Percentiles rank a stretch among this genome's conserved stretches.
phyloP scores from a whole-genome alignment of 2,888 invertebrate genomes.

The Aleiodes leptofemur region DNA sequence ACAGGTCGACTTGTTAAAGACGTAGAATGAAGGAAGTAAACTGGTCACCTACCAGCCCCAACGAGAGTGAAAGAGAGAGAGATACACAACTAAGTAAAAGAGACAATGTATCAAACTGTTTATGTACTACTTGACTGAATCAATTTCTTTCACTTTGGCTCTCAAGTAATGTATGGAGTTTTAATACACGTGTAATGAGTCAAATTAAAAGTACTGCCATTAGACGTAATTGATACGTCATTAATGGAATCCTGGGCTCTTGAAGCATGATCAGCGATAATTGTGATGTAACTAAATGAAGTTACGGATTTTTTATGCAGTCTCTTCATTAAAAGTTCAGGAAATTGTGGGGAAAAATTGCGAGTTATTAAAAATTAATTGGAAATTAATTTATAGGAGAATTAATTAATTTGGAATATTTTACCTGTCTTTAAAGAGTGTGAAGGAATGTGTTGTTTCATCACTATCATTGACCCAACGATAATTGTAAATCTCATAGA shows the following conservation, averaged over 20 bases:
- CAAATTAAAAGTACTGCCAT: background rate
- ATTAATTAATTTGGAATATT: background rate
- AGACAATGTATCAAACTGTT: conserved; percentile 38
- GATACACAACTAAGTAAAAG: background rate
- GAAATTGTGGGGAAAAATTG: no score
- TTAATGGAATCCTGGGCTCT: conserved; percentile 5
- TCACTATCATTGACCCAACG: no score
- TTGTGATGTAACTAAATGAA: conserved; percentile 25
- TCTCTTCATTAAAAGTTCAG: conserved; percentile 7
- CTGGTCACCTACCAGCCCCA: conserved; percentile 34
- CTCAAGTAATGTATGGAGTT: background rate
- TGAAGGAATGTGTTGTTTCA: no score
- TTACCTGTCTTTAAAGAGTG: background rate
- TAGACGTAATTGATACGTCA: conserved; percentile 37
- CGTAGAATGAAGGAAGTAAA: conserved; percentile 60
- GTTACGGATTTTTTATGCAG: background rate
- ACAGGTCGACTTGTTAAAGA: conserved; percentile 73
- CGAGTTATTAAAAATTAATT: background rate
- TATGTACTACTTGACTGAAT: conserved; percentile 4
- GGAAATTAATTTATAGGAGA: background rate
- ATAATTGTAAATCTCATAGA: conserved; percentile 34
- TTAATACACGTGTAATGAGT: conserved; percentile 14
- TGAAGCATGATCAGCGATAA: conserved; percentile 9
- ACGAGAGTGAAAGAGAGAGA: conserved; percentile 10
- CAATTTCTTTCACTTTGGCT: conserved; percentile 6